phyloP scores from a whole-genome alignment of 2,113 vertebrate species.

The Petrocephalus microphthalmus region DNA sequence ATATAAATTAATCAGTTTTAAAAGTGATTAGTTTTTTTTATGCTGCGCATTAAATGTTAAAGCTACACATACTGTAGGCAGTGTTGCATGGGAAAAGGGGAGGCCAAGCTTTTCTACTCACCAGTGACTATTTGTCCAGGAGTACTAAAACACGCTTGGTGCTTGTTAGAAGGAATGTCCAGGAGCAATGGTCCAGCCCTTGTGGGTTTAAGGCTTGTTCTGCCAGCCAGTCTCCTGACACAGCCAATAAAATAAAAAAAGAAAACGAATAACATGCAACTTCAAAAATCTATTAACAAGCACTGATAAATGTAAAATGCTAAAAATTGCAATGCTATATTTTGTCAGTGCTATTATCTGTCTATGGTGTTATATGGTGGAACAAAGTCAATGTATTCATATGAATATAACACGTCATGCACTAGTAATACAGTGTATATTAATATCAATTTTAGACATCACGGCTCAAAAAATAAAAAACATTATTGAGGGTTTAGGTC shows the following conservation, averaged over 20 bases:
- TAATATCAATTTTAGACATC: background rate
- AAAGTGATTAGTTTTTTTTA: too few relatives aligned
- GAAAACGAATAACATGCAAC: background rate
- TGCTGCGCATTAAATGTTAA: too few relatives aligned
- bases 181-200: background rate
- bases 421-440: too few relatives aligned
- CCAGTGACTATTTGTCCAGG: background rate
- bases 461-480: background rate
- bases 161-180: background rate
- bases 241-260: background rate
- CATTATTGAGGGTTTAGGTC: background rate
- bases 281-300: background rate
- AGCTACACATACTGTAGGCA: too few relatives aligned
- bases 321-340: background rate
- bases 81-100: background rate
- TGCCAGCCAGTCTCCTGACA: background rate
- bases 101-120: background rate
- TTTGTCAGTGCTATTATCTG: too few relatives aligned
- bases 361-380: too few relatives aligned
- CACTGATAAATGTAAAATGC: background rate
- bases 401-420: background rate
- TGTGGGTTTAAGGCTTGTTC: background rate
- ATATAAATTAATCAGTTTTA: too few relatives aligned
- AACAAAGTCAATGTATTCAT: background rate
- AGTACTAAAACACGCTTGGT: background rate